Base-by-base conservation (phyloP, 2,113 vertebrate genomes). In the Phoxinus phoxinus region DNA sequence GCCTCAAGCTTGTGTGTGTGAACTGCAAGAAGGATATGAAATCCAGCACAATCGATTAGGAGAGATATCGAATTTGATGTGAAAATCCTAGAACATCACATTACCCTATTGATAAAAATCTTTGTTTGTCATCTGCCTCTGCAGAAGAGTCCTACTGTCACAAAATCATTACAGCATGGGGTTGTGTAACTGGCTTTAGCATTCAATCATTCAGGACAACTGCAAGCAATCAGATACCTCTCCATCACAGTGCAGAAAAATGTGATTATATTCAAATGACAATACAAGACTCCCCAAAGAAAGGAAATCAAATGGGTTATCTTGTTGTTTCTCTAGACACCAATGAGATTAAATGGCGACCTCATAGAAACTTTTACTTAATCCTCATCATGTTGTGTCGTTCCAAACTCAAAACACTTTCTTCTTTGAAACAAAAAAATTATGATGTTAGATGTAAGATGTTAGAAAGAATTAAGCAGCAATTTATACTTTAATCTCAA, bases 21-120 rank as follows among this genome's bases (percentile, higher is more conserved):
- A 72, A 71, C 48, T 58, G 48, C 81, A 83, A 46, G 21, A 83
- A 58, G 46, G 81, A 58, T 83, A 83, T 72, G 67, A 72, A 83
- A 83, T 72, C 81, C 48, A 83, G 32, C 46, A 25, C 23, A 83
- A 72, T 83, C 13, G 81, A 83, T 72, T 72, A 23, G 65, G 19
- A 25, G 67, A 58, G 65, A 72, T 72, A 83, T 56, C 81, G 15
- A 83, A 83, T 83, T 72, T 72, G 81, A 51, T 58, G 81, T 58
- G 46, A 83, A 72, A 83, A 83, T 72, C 48, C 67, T 67, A 72
- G 67, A 37, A 83, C 67, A 56, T 58, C 65, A 83, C 30, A 48
- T 72, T 83, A 83, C 32, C 3, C 67, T 41, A 72, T 72, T 58
- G 81, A 83, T 83, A 67, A 58, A 83, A 83, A 58, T 58, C 67